Evolutionary conservation across 2,113 vertebrate species (phyloP).

Genomic region (Nycticebus coucang): DNA sequence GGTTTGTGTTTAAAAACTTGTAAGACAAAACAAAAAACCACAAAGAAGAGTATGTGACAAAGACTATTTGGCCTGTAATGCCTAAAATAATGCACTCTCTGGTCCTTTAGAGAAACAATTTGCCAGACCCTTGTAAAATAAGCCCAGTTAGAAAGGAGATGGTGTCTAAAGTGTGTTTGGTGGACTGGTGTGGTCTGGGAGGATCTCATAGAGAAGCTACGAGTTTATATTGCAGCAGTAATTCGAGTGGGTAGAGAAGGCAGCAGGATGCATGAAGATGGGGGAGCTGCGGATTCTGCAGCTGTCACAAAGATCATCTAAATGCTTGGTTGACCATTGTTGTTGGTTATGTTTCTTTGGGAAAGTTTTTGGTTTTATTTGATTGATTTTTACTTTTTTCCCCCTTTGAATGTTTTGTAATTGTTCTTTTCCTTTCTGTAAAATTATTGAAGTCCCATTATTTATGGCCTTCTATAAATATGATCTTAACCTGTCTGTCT

Average conservation of each 20-base stretch:
- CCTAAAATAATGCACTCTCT: neutral
- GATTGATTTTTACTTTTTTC: neutral
- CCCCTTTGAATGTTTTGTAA: neutral
- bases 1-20: neutral
- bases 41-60: neutral
- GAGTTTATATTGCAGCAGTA: neutral
- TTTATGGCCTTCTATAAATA: neutral
- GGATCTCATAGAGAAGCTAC: neutral
- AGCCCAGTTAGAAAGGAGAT: neutral
- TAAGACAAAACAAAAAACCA: neutral
- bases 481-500: neutral
- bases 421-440: neutral
- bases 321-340: neutral
- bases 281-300: accelerated
- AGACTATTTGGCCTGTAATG: neutral
- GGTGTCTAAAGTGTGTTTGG: neutral
- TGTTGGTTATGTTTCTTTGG: neutral
- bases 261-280: neutral
- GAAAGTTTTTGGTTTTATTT: neutral
- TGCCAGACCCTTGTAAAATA: neutral
- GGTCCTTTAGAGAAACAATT: neutral
- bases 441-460: neutral
- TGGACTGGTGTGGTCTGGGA: neutral
- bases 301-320: neutral
- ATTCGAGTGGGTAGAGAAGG: neutral